Conservation (phyloP, 2,888 invertebrate species). For the Phymatocera aterrima region DNA sequence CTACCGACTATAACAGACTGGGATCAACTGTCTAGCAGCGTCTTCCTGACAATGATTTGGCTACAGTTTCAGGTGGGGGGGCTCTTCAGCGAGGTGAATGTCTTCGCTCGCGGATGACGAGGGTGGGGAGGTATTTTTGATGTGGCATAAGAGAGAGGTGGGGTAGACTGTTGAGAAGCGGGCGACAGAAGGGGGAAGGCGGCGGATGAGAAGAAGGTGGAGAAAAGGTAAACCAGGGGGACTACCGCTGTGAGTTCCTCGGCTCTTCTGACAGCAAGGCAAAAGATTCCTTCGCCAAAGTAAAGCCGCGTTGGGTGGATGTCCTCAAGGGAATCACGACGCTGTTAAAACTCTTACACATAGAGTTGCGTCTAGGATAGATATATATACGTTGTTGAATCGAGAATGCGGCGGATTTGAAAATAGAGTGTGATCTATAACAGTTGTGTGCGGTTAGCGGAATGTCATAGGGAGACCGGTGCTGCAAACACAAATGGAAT, state of each 20-base stretch:
- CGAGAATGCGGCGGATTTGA: not conserved
- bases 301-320: conserved; percentile 18
- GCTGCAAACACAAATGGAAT: not conserved
- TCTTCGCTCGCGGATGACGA: conserved; percentile 58
- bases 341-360: not conserved
- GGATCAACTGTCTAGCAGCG: conserved; percentile 1
- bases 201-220: conserved; percentile 46
- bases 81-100: conserved; percentile 65
- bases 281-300: conserved; percentile 35
- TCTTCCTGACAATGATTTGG: conserved; percentile 18
- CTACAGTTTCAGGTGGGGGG: conserved; percentile 38
- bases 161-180: conserved; percentile 49
- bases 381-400: conserved; percentile 12
- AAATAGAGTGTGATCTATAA: not conserved
- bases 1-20: not conserved
- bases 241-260: conserved; percentile 19
- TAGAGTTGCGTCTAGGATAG: not conserved
- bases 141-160: conserved; percentile 56
- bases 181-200: conserved; percentile 47
- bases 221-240: not conserved
- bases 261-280: conserved; percentile 30
- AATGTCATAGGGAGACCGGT: not conserved
- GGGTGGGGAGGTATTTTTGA: conserved; percentile 48
- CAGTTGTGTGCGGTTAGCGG: not conserved
- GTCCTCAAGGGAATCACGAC: conserved; percentile 10